Base-by-base conservation (phyloP, 2,888 invertebrate species). In the Schrankia costaestrigalis region DNA sequence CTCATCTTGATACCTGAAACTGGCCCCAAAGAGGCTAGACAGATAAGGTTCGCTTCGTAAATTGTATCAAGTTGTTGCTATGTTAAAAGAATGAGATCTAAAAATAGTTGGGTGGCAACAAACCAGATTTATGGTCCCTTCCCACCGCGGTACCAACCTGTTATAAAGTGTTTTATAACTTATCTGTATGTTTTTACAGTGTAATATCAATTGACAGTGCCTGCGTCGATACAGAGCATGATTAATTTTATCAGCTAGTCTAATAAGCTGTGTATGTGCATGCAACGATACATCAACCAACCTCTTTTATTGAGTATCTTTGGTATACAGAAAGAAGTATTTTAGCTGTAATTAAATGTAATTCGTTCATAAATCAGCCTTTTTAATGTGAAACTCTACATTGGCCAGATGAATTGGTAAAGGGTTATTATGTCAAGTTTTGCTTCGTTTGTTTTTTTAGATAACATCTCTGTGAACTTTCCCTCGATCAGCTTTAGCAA, bases 51-150 rank as follows among this genome's bases (percentile, higher is more conserved):
- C 44, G 38, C 28, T 52, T 46, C 35, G 41, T 47, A 36, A 46
- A 46, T 44, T 45, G 37, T 51, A 61, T 33, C 41, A 54, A 44
- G 44, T 46, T 52, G 66, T 68, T 59, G 63, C 61, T 56, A 63
- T 56, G 66, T 43, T 41, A 63, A 62, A 63, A 64, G 56, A 66
- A 63, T 56, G 45, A 68, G 42, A 48, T 67, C 63, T 72, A 67
- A 69, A 73, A 69, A 73, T 73, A 72, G 50, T 46, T 49, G 64
- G 60, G 52, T 68, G 62, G 73, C 63, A 71, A 69, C 69, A 71
- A 71, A 74, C 74, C 67, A 54, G 72, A 71, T 72, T 71, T 67
- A 66, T 71, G 56, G 49, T 56, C 42, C 41, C 51, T 50, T 54
- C 56, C 57, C 55, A 57, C 61, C 45, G 43, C 56, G 49, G 45